Conservation (phyloP, 92 coral and sea anemone species). For the Parazoanthus atlanticus region DNA sequence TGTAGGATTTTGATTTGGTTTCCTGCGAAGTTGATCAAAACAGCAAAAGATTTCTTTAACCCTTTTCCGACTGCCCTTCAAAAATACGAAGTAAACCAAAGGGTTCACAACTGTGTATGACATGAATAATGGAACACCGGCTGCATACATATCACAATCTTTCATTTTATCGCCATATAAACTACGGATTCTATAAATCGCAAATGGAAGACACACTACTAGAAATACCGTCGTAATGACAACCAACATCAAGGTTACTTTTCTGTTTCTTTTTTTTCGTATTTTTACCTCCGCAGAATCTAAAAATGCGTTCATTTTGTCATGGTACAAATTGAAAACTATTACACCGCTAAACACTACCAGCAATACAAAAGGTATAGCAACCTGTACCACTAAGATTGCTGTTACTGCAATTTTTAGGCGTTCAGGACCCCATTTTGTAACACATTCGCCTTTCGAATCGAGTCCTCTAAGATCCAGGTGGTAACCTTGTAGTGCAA, state of each 20-base stretch:
- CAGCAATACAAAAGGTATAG: conserved; percentile 57
- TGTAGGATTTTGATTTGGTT: too few relatives aligned
- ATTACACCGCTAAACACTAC: conserved; percentile 58
- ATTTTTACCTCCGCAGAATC: conserved; percentile 32
- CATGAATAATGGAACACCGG: conserved; percentile 55
- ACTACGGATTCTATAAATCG: conserved; percentile 49
- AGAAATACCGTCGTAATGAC: conserved; percentile 58
- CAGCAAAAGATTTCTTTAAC: conserved; percentile 22
- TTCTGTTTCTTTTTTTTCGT: conserved; percentile 61
- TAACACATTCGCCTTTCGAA: not conserved
- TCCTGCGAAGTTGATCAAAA: too few relatives aligned
- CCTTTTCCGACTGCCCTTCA: conserved; percentile 65
- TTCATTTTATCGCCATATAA: conserved; percentile 8
- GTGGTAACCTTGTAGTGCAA: conserved; percentile 39
- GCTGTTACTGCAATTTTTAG: conserved; percentile 27
- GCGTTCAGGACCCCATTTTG: conserved; percentile 19
- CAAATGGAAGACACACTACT: conserved; percentile 66
- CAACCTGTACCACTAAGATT: conserved; percentile 66
- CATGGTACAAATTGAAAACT: conserved; percentile 55
- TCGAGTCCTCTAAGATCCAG: conserved; percentile 1
- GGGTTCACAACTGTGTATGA: conserved; percentile 73
- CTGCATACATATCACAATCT: conserved; percentile 47
- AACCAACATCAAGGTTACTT: conserved; percentile 63
- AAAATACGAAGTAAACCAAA: conserved; percentile 55
- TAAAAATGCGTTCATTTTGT: conserved; percentile 40